phyloP scores from a whole-genome alignment of 2,113 vertebrate species.

The Phocoena phocoena region DNA sequence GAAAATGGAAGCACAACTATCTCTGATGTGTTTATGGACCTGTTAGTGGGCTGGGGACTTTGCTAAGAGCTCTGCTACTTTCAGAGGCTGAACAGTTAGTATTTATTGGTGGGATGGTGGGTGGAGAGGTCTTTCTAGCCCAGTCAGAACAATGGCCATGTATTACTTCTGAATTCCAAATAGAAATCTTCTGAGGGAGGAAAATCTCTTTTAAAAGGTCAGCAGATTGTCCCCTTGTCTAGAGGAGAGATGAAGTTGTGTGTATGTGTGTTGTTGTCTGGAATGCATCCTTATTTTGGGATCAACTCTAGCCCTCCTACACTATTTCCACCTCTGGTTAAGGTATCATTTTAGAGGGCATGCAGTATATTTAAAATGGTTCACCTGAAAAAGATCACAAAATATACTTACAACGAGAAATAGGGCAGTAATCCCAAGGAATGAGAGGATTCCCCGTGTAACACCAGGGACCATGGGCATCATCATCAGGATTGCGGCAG shows the following conservation, averaged over 20 bases:
- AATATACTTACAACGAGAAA: constrained; percentile 93
- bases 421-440: constrained; percentile 96
- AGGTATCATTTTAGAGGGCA: not conserved
- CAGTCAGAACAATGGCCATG: not conserved
- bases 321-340: not conserved
- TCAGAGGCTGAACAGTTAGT: not conserved
- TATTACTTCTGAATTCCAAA: not conserved
- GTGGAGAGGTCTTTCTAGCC: not conserved
- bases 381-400: not conserved
- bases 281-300: not conserved
- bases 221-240: not conserved
- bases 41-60: not conserved
- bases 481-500: constrained; percentile 97
- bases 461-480: constrained; percentile 99
- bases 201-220: not conserved
- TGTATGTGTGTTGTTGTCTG: not conserved
- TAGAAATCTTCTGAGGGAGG: not conserved
- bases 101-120: too few species aligned
- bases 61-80: not conserved
- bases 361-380: constrained; percentile 26
- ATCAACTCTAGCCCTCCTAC: not conserved
- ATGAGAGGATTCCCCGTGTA: constrained; percentile 93
- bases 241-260: not conserved
- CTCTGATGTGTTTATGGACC: not conserved
- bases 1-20: not conserved